phyloP scores from a whole-genome alignment of 2,888 invertebrate species.

The Archips crataeganus region DNA sequence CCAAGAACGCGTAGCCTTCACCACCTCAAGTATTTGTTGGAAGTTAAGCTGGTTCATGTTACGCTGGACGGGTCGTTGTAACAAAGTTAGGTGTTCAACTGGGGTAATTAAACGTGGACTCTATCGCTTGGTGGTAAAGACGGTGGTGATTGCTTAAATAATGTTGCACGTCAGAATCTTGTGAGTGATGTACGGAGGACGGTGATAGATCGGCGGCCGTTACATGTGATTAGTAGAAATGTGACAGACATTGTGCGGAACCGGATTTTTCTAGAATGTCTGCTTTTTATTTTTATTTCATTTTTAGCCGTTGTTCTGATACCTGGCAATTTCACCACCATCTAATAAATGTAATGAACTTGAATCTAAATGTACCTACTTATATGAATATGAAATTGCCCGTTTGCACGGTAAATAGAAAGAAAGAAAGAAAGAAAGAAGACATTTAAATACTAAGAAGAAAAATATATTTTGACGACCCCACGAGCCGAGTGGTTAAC shows the following conservation, averaged over 20 bases:
- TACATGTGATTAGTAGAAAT: constrained; percentile 77
- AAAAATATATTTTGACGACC: too few species aligned
- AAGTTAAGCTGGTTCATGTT: constrained; percentile 53
- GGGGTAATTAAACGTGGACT: constrained; percentile 52
- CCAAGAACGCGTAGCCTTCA: background rate
- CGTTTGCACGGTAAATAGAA: too few species aligned
- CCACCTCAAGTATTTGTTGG: constrained; percentile 21
- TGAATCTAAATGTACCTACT: too few species aligned
- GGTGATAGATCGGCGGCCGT: constrained; percentile 72
- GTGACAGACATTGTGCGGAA: constrained; percentile 30
- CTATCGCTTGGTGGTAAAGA: constrained; percentile 49
- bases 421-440: too few species aligned
- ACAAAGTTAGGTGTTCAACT: constrained; percentile 54
- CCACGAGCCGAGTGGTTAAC: too few species aligned
- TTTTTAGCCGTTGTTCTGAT: background rate
- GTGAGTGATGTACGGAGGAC: constrained; percentile 75
- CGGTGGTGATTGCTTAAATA: constrained; percentile 38
- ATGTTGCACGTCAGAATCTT: constrained; percentile 55
- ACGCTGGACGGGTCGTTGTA: constrained; percentile 56
- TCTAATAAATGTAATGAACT: too few species aligned
- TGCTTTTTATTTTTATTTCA: background rate
- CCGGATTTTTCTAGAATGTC: constrained; percentile 21
- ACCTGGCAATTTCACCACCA: too few species aligned
- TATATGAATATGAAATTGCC: too few species aligned
- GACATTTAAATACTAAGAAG: too few species aligned